Evolutionary conservation across 1,140 invertebrate species (phyloP), one percentile per base, ranked within the genome.

Genomic region (Doryteuthis pealeii): DNA sequence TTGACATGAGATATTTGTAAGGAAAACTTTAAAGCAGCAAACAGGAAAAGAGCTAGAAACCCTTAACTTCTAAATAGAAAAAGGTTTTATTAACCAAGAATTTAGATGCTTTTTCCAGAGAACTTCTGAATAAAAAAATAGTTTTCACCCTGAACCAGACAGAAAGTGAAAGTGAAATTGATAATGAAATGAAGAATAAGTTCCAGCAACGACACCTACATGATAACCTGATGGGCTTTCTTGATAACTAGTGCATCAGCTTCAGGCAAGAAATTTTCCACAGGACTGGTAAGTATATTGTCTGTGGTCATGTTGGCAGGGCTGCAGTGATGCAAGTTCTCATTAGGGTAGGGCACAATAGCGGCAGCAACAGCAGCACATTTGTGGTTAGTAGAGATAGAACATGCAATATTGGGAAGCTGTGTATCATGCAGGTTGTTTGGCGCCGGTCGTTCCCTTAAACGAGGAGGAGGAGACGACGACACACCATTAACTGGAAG

Each of bases 171-270:
- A 40, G 3, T 5, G 35, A 40, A 40, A n/a, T n/a, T n/a, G 10
- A 40, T 10, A 40, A 40, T 5, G 3, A 10, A 40, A 10, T 40
- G 35, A 40, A 40, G 35, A 40, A 40, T 40, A 3, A 40, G 35
- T 40, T 5, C 4, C 35, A 40, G 35, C 35, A 40, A 22, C 22
- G 18, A 62, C 14, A 80, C 80, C 74, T 78, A 80, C 79, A 76
- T 71, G 35, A 80, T 70, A 67, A 82, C 77, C 65, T 70, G 49
- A 30, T 62, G 76, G 10, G 77, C 79, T n/a, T 74, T 72, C 62
- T 77, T 75, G 67, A 79, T 79, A 26, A 78, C 73, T 32, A 69
- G 35, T 32, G 73, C 74, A 30, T 80, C 78, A 49, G 77, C 77
- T 70, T 77, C 77, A 2, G 80, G 76, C 43, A 79, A 68, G 66